A percentile compares a stretch with the other conserved stretches of the same genome.
Evolutionary conservation across 1,140 invertebrate species (phyloP).

Genomic region (Mercenaria mercenaria): DNA sequence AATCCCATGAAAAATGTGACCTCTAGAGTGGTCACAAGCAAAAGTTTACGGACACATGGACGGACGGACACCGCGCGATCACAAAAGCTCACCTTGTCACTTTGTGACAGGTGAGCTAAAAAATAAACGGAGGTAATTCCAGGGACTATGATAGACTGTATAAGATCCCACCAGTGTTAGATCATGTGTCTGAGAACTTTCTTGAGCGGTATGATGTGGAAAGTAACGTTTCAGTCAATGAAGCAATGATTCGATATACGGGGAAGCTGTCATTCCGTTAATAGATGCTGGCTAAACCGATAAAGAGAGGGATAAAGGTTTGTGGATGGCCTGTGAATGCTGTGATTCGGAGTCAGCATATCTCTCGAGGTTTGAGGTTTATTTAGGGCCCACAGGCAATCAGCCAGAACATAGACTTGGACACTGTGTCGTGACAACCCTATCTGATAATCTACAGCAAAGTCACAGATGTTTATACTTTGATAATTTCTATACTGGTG

Average conservation of each 20-base stretch:
- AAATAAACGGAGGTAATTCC: no score
- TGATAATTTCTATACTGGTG: neutral
- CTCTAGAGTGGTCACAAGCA: no score
- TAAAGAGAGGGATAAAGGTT: conserved; percentile 86
- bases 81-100: no score
- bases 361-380: conserved; percentile 85
- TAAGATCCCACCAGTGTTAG: no score
- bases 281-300: conserved; percentile 86
- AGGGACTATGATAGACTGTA: no score
- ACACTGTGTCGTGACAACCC: neutral
- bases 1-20: no score
- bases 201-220: no score
- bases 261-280: conserved; percentile 83
- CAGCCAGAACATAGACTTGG: neutral
- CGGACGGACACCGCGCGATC: no score
- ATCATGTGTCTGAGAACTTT: no score
- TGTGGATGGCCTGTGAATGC: no score
- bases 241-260: conserved; percentile 81
- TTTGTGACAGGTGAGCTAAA: no score
- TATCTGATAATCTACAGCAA: neutral
- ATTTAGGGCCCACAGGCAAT: conserved; percentile 78
- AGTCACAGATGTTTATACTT: neutral
- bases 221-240: conserved; percentile 73
- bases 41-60: no score
- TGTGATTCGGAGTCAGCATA: conserved; percentile 79